A percentile compares a stretch with the other conserved stretches of the same genome.
Evolutionary conservation across 1,140 invertebrate genomes (phyloP).

Genomic region (Odontomachus brunneus): DNA sequence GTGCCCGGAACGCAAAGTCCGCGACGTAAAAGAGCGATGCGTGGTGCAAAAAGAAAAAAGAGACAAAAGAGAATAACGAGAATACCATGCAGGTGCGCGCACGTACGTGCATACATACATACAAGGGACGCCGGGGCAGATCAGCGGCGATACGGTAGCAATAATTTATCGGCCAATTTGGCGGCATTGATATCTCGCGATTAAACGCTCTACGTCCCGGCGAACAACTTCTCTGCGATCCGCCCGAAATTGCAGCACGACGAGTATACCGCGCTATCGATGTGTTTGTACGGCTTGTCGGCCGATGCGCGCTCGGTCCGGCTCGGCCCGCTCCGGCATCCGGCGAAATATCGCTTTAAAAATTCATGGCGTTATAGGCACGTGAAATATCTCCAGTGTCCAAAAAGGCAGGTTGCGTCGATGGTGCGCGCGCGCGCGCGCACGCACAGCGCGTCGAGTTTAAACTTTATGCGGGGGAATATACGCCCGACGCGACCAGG

Average conservation of each 20-base stretch:
- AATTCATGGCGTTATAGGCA: conserved; percentile 50
- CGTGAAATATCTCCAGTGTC: conserved; percentile 37
- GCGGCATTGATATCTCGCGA: conserved; percentile 59
- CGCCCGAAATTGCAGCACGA: conserved; percentile 61
- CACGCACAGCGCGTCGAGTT: conserved; percentile 4
- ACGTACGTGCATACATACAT: no score
- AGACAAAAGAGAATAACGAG: conserved; percentile 10
- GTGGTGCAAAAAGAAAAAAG: not conserved
- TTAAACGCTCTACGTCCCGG: conserved; percentile 64
- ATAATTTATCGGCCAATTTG: conserved; percentile 68
- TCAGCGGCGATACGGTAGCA: conserved; percentile 42
- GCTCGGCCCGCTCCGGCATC: not conserved
- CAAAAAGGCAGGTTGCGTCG: conserved; percentile 20
- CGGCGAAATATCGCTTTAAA: conserved; percentile 47
- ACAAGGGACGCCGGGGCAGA: conserved; percentile 24
- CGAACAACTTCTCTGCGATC: conserved; percentile 52
- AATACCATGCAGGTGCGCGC: not conserved
- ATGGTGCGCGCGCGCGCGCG: not conserved
- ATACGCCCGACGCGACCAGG: conserved; percentile 13
- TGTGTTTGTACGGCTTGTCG: conserved; percentile 61
- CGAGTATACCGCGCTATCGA: conserved; percentile 63
- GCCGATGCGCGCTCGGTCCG: conserved; percentile 13
- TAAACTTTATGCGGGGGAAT: conserved; percentile 43
- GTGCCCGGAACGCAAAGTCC: conserved; percentile 3
- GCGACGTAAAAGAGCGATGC: not conserved